Conservation (phyloP, 2,797 vertebrate genomes). For the Balearica regulorum region DNA sequence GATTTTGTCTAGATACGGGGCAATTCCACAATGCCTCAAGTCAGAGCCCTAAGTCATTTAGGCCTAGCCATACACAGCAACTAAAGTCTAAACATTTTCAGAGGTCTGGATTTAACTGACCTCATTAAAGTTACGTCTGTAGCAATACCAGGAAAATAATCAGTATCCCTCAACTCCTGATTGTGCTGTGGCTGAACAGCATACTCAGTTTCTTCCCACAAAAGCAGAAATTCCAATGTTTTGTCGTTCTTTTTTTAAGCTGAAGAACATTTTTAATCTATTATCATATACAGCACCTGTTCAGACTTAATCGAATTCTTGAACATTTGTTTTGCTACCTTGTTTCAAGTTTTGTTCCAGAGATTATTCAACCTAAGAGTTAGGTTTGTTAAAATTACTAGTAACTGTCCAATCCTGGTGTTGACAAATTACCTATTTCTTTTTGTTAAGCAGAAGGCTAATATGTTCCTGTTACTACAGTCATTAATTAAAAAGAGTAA, state of each 20-base stretch:
- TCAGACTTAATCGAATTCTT: neutral
- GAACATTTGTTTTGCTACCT: neutral
- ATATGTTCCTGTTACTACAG: neutral
- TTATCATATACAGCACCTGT: neutral
- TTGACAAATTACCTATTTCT: neutral
- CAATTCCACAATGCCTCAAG: neutral
- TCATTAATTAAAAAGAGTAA: neutral
- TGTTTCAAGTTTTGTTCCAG: neutral
- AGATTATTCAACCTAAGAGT: neutral
- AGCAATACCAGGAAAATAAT: neutral
- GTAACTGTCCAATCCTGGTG: neutral
- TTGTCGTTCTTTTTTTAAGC: neutral
- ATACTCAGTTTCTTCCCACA: neutral
- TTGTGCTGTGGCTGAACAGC: rapidly evolving
- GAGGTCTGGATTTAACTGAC: neutral
- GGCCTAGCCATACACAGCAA: neutral
- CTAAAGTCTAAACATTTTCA: neutral
- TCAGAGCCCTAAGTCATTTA: neutral
- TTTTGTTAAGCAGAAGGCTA: neutral
- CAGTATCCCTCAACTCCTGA: neutral
- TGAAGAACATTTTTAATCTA: neutral
- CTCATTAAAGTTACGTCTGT: neutral
- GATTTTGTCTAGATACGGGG: neutral
- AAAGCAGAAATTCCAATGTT: neutral
- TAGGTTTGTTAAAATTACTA: neutral